Base-by-base conservation (phyloP, 2,888 invertebrate genomes). In the Drosophila pseudotakahashii region DNA sequence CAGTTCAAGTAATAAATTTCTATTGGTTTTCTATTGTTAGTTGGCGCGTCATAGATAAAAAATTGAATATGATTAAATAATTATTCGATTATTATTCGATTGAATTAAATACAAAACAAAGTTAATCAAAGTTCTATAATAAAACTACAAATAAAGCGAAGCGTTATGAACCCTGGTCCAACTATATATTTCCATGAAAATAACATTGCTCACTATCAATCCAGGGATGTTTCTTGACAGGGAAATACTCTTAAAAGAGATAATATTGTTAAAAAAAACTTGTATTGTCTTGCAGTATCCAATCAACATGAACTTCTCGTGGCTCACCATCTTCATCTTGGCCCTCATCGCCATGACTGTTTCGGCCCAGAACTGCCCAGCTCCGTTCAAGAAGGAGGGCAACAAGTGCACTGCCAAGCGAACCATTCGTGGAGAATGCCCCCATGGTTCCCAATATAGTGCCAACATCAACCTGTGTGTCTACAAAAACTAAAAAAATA, bases 351-450 rank as follows among this genome's bases (percentile, higher is more conserved):
- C 84, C 7, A 67, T 79, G n/a, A 77, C 76, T 26, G 88, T 74
- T 23, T 76, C 87, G 42, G 90, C 81, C 7, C 44, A 66, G 26
- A 63, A 59, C 0, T 91, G 91, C 58, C 88, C 89, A 0, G 26
- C 64, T 4, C 77, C 78, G 2, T 91, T 88, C 55, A 74, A 73
- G 32, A 64, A 61, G 10, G 73, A 78, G 2, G 64, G 68, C 1
- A 67, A 53, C 3, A 26, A 57, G 3, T 92, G 91, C 60, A 68
- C 79, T 0, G 34, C 77, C 0, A 62, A 85, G 2, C 90, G 91
- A n/a, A 80, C 89, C 48, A 81, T 92, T 59, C 87, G 70, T 32
- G 91, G 91, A 11, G 83, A 83, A 16, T 91, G 91, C 51, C 91
- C 91, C 9, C 1, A n/a, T 0, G 73, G 77, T 3, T 91, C 91